A percentile compares a stretch with the other conserved stretches of the same genome.
These are phyloP conservation scores for Listrodromus nycthemerus DNA, from an alignment of 2,888 invertebrate species.

Conservation along the genomic window DNA sequence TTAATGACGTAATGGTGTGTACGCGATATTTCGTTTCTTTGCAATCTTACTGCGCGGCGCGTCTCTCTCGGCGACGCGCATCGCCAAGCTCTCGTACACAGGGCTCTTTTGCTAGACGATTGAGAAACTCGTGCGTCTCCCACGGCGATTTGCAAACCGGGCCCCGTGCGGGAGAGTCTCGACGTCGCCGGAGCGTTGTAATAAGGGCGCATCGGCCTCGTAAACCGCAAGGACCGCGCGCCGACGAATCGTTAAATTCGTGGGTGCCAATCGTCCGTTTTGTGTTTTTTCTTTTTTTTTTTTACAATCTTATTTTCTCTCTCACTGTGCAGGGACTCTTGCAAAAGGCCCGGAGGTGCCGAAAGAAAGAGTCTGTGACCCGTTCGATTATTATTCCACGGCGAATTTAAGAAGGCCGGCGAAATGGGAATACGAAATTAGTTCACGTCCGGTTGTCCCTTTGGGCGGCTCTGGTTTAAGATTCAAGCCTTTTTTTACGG, in stretches of 20 bases:
- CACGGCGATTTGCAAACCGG: constrained; percentile 74
- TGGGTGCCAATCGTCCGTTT: constrained; percentile 60
- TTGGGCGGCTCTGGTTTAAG: not conserved
- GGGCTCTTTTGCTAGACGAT: constrained; percentile 48
- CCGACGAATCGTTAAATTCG: constrained; percentile 75
- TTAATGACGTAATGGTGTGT: constrained; percentile 77
- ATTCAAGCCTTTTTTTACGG: constrained; percentile 1
- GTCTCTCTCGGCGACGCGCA: constrained; percentile 53
- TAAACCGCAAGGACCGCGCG: constrained; percentile 66
- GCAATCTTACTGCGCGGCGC: constrained; percentile 23
- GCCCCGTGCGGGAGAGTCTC: constrained; percentile 39
- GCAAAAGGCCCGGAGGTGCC: constrained; percentile 46
- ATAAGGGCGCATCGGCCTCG: constrained; percentile 75
- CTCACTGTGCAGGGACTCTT: constrained; percentile 24
- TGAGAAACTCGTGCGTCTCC: constrained; percentile 68
- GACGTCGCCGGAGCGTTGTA: constrained; percentile 68
- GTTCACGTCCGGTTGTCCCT: constrained; percentile 40
- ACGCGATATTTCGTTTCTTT: constrained; percentile 42
- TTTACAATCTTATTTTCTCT: constrained; percentile 24
- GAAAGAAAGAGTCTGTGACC: constrained; percentile 28
- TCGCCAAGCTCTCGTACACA: constrained; percentile 18
- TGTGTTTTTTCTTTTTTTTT: not conserved
- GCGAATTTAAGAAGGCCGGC: constrained; percentile 23
- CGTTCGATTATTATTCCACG: constrained; percentile 52
- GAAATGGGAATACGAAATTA: constrained; percentile 55